These are phyloP conservation scores for Aricia agestis DNA, from an alignment of 1,140 invertebrate species.

Conservation along the genomic window DNA sequence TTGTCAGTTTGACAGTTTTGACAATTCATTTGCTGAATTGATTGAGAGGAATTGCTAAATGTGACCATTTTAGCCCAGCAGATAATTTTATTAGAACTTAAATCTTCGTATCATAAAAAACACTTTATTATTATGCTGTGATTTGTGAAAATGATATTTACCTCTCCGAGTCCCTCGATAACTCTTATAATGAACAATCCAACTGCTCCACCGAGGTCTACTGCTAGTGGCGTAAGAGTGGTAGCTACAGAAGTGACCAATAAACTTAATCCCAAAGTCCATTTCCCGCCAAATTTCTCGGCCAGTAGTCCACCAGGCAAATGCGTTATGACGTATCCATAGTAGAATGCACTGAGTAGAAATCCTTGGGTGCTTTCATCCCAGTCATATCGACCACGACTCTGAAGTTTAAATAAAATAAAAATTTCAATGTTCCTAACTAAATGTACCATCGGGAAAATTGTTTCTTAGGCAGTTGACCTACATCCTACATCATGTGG, in stretches of 20 bases:
- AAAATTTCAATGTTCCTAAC: no score
- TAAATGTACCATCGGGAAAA: no score
- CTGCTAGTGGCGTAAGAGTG: conserved; percentile 7
- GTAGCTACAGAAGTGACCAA: conserved; percentile 10
- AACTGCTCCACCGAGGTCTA: conserved; percentile 6
- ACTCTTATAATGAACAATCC: conserved; percentile 14
- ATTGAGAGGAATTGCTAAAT: no score
- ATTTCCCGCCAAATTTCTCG: conserved; percentile 79
- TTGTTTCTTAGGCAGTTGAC: no score
- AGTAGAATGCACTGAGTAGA: conserved; percentile 79
- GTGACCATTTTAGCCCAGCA: no score
- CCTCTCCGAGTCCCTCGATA: conserved; percentile 11
- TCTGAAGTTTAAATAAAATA: conserved; percentile 29
- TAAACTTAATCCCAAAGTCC: conserved; percentile 42
- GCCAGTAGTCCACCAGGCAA: conserved; percentile 80
- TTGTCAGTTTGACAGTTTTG: no score
- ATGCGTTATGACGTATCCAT: conserved; percentile 80
- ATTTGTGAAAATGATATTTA: background rate
- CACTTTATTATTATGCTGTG: no score
- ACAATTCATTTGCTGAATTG: no score
- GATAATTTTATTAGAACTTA: background rate
- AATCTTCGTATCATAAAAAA: no score
- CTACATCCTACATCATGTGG: no score
- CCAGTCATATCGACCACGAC: conserved; percentile 76
- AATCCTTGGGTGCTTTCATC: conserved; percentile 78